Conservation (phyloP, 2,797 vertebrate species). For the Acanthurus lineatus region DNA sequence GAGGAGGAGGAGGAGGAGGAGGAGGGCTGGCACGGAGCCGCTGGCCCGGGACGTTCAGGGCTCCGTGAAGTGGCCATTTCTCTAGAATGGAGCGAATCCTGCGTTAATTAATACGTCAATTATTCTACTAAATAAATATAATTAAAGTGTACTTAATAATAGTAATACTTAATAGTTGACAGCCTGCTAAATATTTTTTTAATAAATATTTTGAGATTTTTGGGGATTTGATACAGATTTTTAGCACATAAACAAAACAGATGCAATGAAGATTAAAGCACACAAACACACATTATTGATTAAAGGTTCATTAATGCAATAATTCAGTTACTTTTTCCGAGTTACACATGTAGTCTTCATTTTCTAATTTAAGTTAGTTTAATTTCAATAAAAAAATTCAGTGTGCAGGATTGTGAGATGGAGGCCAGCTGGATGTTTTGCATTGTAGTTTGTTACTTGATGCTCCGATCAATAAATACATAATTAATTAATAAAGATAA, state of each 20-base stretch:
- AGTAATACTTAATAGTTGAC: background rate
- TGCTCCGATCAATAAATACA: too few relatives aligned
- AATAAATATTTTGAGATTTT: background rate
- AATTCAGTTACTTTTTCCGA: too few relatives aligned
- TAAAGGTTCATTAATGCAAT: too few relatives aligned
- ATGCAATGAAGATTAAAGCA: too few relatives aligned
- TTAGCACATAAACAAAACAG: background rate
- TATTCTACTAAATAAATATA: background rate
- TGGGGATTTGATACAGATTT: background rate
- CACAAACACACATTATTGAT: too few relatives aligned
- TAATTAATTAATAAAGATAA: too few relatives aligned
- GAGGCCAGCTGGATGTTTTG: background rate
- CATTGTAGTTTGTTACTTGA: background rate
- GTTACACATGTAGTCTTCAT: too few relatives aligned
- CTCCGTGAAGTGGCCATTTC: conserved; percentile 60
- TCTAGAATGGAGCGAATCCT: background rate
- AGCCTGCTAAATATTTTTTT: too few relatives aligned
- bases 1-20: conserved; percentile 63
- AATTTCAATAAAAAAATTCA: background rate
- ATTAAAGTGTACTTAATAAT: too few relatives aligned
- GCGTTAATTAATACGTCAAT: background rate
- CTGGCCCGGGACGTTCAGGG: conserved; percentile 2
- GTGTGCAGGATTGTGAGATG: background rate
- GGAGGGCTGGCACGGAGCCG: conserved; percentile 37
- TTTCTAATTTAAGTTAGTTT: background rate